Base-by-base conservation (phyloP, 2,113 vertebrate species). In the Terrapene triunguis region DNA sequence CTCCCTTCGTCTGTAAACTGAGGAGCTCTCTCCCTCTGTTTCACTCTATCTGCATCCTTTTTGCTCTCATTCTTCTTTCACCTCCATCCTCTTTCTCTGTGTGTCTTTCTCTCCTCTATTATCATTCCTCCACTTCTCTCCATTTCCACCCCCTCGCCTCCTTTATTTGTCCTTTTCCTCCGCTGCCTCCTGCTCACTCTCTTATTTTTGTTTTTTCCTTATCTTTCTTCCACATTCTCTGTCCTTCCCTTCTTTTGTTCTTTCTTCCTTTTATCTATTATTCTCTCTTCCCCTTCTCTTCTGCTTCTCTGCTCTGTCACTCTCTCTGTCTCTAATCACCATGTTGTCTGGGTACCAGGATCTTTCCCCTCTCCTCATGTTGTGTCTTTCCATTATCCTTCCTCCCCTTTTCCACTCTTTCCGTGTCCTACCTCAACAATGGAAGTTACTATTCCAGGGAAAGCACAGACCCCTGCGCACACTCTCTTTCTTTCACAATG, bases 301-400 rank as follows among this genome's bases (percentile, higher is more conserved):
- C 47, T 80, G 24, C 72, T 53, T 80, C 74, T n/a, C 32, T 54
- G 57, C 50, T n/a, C 47, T 81, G 21, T 25, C 79, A 50, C 48
- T 21, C 14, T 47, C 80, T 93, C 72, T 84, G 82, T 82, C 48
- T 62, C 35, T 96, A 91, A 82, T 93, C 87, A 44, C 84, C 57
- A 87, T 95, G 44, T 88, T 97, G 81, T 92, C 50, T 96, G 55
- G 1, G 8, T 53, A 65, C 81, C 51, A 88, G 62, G 62, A 7
- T 74, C 80, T 94, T 78, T 91, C 76, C 81, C 74, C 89, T 94
- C 42, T 85, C 88, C 89, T 92, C 81, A 72, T 76, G 59, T 95
- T 91, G 51, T 94, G 90, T 95, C 57, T 92, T 48, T 80, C 91
- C 44, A 69, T 82, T 53, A 93, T 98, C 98, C 95, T 96, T 90